Base-by-base conservation (phyloP, 2,797 vertebrate species). In the Cyclura pinguis region DNA sequence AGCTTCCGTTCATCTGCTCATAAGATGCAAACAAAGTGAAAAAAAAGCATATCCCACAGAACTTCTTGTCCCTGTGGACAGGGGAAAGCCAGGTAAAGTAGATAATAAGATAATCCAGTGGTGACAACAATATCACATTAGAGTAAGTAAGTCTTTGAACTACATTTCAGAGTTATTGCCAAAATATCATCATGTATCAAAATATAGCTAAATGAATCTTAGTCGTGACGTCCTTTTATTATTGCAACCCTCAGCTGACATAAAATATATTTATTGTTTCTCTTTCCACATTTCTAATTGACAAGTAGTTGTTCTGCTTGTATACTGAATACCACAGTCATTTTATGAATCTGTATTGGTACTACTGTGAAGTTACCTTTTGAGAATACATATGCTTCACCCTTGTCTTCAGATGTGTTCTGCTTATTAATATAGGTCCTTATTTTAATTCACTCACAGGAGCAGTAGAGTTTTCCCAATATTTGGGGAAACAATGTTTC, bases 351-450 rank as follows among this genome's bases (percentile, higher is more conserved):
- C 1, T 74, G 76, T 74, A 81, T 9, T 47, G 84, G 22, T 27
- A 74, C 47, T 89, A 74, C 69, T 59, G 20, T 27, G 67, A 16
- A 80, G 24, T 50, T 91, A 32, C 59, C 14, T 13, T 88, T 88
- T 86, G 84, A 91, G 94, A 90, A 69, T 57, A 13, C 0, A 35
- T 12, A 73, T 87, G 87, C 59, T 91, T 64, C 22, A 57, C 14
- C 82, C 0, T 73, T 59, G 18, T 24, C 76, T 89, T 92, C 32
- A 86, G 67, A 1, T 55, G 72, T n/a, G 32, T 93, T 89, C 90
- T 91, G 52, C 76, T 94, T 93, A 91, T 90, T 95, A 92, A 90
- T 78, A 52, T 0, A 2, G 89, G 86, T 80, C 10, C 67, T 92
- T 94, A 92, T 89, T 91, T 76, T 88, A 91, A 86, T 38, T 2